Evolutionary conservation across 2,797 vertebrate species (phyloP), one percentile per base, ranked within the genome.

Genomic region (Cuculus canorus): DNA sequence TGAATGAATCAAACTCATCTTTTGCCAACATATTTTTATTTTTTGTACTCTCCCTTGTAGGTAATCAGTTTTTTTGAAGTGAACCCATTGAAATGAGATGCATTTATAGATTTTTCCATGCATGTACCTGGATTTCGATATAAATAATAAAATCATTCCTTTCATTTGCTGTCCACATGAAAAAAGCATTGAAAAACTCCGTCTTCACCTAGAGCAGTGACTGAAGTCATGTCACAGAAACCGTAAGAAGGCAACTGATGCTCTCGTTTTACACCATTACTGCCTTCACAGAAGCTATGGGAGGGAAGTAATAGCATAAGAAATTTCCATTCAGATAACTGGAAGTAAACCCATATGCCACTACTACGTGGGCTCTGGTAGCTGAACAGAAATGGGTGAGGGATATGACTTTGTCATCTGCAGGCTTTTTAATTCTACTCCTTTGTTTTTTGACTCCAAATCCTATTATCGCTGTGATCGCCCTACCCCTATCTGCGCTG

Each of bases 331-430:
- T 70, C 27, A n/a, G 33, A 8, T 32, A 65, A 2, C 5, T 5
- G 3, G 16, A 41, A 21, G 17, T 15, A 37, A 45, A 14, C 19
- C 32, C 0, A 0, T 24, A 18, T 37, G 50, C 60, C 33, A 9
- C 41, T 63, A 3, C 16, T 52, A 8, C 22, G 33, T 13, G 14
- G 23, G 27, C 37, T 80, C 28, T 85, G 41, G 32, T 52, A 60
- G 39, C 28, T 76, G 41, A 72, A 10, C 25, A 45, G 52, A 59
- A 82, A 47, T 2, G 16, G 11, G 16, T 5, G 35, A 84, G 35
- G 54, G n/a, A 3, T 48, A 24, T 22, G 57, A 47, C 43, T 75
- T 45, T 63, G 41, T 35, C 57, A 16, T 14, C 68, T 69, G 25
- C 10, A 69, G 8, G 5, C 4, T 82, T 92, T 54, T 15, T 35